A percentile compares a stretch with the other conserved stretches of the same genome.
Evolutionary conservation across 1,140 invertebrate species (phyloP).

Genomic region (Ostrea denselamellosa): DNA sequence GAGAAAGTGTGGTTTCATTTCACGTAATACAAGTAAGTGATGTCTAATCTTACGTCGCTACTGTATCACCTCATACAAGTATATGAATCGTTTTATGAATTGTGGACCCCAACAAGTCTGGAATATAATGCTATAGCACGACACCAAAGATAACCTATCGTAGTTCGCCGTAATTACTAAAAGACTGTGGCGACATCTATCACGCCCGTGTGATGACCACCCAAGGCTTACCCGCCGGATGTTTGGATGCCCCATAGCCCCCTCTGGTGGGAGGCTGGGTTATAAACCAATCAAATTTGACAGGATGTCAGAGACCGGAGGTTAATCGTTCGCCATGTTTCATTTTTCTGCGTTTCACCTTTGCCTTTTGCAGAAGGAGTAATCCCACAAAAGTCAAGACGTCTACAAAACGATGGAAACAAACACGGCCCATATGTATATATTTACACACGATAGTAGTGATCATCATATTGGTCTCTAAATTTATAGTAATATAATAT

Average conservation of each 20-base stretch:
- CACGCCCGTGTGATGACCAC: slow-evolving; percentile 14
- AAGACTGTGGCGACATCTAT: slow-evolving; percentile 24
- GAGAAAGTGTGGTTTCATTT: neutral
- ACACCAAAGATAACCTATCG: neutral
- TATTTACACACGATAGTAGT: neutral
- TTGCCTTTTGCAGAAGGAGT: slow-evolving; percentile 12
- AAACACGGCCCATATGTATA: slow-evolving; percentile 18
- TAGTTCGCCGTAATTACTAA: neutral
- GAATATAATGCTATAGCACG: neutral
- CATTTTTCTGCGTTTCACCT: slow-evolving; percentile 27
- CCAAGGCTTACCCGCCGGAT: slow-evolving; percentile 21
- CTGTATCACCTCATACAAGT: slow-evolving; percentile 6
- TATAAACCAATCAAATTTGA: slow-evolving; percentile 38
- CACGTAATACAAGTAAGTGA: slow-evolving; percentile 19
- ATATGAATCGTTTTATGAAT: neutral
- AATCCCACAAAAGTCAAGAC: slow-evolving; percentile 17
- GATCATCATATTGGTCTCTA: too few relatives aligned
- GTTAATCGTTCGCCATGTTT: slow-evolving; percentile 24
- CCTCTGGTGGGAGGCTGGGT: slow-evolving; percentile 4
- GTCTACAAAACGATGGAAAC: slow-evolving; percentile 6
- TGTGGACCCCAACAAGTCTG: slow-evolving; percentile 5
- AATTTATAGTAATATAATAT: too few relatives aligned
- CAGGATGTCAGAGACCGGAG: slow-evolving; percentile 26
- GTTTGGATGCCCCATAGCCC: slow-evolving; percentile 20
- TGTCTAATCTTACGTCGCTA: neutral